phyloP scores from a whole-genome alignment of 2,113 vertebrate genomes.

The Cervus canadensis region DNA sequence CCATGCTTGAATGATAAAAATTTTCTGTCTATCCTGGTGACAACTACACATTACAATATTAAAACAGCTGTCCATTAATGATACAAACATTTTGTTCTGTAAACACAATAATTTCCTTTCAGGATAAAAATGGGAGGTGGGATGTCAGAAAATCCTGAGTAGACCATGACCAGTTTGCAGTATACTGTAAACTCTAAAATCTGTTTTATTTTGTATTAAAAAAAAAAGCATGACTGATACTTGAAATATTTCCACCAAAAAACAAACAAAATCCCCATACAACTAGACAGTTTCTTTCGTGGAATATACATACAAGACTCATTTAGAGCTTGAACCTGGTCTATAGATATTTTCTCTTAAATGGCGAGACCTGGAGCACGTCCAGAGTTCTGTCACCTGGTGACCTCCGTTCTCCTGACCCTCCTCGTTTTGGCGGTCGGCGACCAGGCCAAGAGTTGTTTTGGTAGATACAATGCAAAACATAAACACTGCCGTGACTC shows the following conservation, averaged over 20 bases:
- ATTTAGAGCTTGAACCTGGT: not conserved
- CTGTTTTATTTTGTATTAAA: not conserved
- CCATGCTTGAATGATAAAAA: not conserved
- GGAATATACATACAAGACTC: not conserved
- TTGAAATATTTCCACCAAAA: not conserved
- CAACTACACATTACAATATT: not conserved
- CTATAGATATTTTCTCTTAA: not conserved
- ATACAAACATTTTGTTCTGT: not conserved
- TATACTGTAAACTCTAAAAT: not conserved
- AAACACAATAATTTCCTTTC: not conserved
- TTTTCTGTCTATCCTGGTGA: not conserved
- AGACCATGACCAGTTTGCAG: not conserved
- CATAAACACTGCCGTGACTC: slow-evolving; percentile 75
- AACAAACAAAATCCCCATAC: rapidly evolving
- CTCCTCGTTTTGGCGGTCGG: not conserved
- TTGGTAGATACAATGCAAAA: not conserved
- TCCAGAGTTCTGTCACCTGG: not conserved
- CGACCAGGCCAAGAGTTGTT: not conserved
- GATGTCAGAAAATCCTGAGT: not conserved
- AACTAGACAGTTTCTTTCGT: not conserved
- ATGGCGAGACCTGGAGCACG: no score
- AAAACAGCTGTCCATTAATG: not conserved
- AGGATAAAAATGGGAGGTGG: not conserved
- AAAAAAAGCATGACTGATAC: not conserved
- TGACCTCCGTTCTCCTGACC: not conserved